phyloP scores from a whole-genome alignment of 2,888 invertebrate genomes.

The Andricus quercusramuli region DNA sequence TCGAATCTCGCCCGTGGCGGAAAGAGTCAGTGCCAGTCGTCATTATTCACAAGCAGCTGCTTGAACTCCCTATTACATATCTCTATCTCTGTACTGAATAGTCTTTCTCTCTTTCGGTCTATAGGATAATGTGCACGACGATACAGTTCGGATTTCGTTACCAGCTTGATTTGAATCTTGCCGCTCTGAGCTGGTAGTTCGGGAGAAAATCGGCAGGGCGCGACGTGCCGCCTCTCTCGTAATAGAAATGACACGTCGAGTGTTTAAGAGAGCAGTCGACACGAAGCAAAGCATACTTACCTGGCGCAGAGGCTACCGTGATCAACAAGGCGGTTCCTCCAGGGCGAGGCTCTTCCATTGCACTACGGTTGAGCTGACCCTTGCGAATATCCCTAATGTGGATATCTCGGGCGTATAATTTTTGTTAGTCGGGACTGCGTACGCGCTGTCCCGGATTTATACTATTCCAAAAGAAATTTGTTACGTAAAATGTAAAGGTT shows the following conservation, averaged over 20 bases:
- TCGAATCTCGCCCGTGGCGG: background rate
- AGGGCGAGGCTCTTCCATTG: constrained; percentile 81
- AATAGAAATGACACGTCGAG: background rate
- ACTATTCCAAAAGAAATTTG: too few species aligned
- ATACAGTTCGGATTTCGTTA: too few species aligned
- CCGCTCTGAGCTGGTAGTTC: background rate
- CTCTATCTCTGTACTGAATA: background rate
- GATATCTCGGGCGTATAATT: constrained; percentile 78
- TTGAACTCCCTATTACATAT: background rate
- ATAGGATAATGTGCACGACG: too few species aligned
- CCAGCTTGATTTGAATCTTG: too few species aligned
- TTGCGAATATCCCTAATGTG: constrained; percentile 79
- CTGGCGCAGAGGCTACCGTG: constrained; percentile 81
- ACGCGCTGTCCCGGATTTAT: constrained; percentile 40
- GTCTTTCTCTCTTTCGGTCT: background rate
- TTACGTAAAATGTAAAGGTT: too few species aligned
- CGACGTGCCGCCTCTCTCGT: background rate
- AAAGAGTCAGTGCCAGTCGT: constrained; percentile 18
- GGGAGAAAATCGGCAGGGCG: background rate
- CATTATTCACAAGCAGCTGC: constrained; percentile 19
- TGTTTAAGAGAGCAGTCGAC: too few species aligned
- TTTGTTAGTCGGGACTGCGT: constrained; percentile 63
- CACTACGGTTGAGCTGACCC: constrained; percentile 81
- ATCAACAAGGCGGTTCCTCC: constrained; percentile 78
- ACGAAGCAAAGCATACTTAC: constrained; percentile 76